Base-by-base conservation (phyloP, 2,888 invertebrate genomes). In the Agriopis marginaria region DNA sequence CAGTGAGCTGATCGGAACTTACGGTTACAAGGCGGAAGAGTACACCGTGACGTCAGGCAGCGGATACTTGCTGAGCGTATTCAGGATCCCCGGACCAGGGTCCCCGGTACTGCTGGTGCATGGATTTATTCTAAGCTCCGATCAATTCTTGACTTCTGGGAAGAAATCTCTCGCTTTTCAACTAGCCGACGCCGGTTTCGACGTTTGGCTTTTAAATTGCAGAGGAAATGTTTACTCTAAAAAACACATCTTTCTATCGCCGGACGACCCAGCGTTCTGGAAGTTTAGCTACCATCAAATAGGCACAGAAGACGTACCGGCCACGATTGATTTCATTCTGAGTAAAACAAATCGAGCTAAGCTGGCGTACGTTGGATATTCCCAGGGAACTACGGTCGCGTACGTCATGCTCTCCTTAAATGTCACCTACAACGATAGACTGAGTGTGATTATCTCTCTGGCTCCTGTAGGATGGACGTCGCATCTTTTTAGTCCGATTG, bases 261-360 rank as follows among this genome's bases (percentile, higher is more conserved):
- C 61, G 12, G 62, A 66, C 72, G 81, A 40, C 4, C 59, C 56
- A 23, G 75, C 75, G 0, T 88, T 86, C 71, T 88, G 88, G 88
- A 80, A 82, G 32, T 91, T 82, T 81, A 96, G 96, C 75, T 97
- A 95, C 95, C 95, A 97, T 80, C 96, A 97, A 79, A 96, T 97
- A 86, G 97, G 96, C 0, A 81, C 88, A 47, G 95, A 95, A 79
- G 97, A 97, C 83, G 77, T 97, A 5, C 96, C 97, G 4, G 96
- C 96, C 0, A 95, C 95, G 89, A 95, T 66, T 3, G 66, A 66
- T 47, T 47, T 23, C 32, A 55, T 61, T 11, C 54, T 47, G 4
- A 42, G 14, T 7, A 45, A 49, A 23, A 55, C 66, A 1, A 14
- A 23, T 7, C 10, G 32, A 40, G 11, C 12, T 0, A 60, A 66